Evolutionary conservation across 2,888 invertebrate genomes (phyloP).

Genomic region (Meteorus colon): DNA sequence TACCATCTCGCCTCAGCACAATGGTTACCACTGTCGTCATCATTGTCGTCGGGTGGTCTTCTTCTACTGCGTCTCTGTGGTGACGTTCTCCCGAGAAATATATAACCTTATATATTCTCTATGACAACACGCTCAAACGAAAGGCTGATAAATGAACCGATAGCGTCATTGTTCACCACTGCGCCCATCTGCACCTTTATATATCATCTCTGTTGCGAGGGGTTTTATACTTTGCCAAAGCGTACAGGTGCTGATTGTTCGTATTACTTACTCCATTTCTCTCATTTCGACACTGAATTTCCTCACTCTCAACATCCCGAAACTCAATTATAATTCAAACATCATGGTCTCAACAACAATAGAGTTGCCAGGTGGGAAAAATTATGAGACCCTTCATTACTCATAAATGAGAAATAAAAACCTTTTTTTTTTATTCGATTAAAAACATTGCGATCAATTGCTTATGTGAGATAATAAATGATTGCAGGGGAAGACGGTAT

Average conservation of each 20-base stretch:
- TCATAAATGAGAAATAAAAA: neutral
- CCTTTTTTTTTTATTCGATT: neutral
- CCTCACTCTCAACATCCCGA: constrained; percentile 1
- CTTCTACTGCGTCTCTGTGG: constrained; percentile 53
- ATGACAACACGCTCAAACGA: constrained; percentile 57
- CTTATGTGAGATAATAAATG: constrained; percentile 51
- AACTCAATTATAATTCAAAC: neutral
- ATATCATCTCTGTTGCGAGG: constrained; percentile 51
- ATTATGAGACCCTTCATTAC: neutral
- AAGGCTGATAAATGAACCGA: constrained; percentile 72
- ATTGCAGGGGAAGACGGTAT: constrained; percentile 77
- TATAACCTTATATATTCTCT: constrained; percentile 39
- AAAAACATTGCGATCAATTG: neutral
- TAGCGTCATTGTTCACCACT: constrained; percentile 67
- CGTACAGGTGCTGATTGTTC: constrained; percentile 22
- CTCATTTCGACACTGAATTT: constrained; percentile 32
- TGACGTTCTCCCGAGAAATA: constrained; percentile 49
- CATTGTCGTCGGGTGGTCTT: constrained; percentile 48
- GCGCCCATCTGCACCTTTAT: constrained; percentile 64
- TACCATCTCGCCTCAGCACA: constrained; percentile 52
- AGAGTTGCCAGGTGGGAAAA: neutral
- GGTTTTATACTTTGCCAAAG: constrained; percentile 25
- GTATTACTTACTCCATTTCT: constrained; percentile 27
- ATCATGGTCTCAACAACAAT: neutral
- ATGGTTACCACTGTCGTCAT: constrained; percentile 55